Percentiles rank a stretch among this genome's conserved stretches.
These are phyloP conservation scores for Crambe crambe DNA, from an alignment of 37 sponge, comb jelly and placozoan genomes.

Conservation along the genomic window DNA sequence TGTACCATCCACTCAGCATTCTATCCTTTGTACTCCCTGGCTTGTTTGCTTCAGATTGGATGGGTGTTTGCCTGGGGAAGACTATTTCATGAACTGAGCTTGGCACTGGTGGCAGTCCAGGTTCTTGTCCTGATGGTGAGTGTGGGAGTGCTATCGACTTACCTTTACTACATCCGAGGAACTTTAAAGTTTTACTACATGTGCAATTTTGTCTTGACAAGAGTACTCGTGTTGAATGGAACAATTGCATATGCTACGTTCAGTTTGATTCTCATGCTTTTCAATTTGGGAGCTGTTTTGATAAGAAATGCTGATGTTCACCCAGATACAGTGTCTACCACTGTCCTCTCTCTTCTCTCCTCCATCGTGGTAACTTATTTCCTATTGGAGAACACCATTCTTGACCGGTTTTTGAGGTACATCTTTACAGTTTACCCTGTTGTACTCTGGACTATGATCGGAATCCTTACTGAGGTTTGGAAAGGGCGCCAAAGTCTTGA, in stretches of 20 bases:
- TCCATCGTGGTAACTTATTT: conserved; percentile 16
- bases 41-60: conserved; percentile 23
- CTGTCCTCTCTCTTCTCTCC: conserved; percentile 23
- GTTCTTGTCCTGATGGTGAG: neutral
- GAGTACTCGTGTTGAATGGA: conserved; percentile 32
- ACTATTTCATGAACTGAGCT: conserved; percentile 13
- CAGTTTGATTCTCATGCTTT: conserved; percentile 3
- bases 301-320: conserved; percentile 1
- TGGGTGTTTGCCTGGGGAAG: conserved; percentile 55
- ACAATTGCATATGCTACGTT: conserved; percentile 25
- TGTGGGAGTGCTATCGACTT: neutral
- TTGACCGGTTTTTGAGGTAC: conserved; percentile 27
- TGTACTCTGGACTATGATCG: conserved; percentile 28
- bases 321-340: conserved; percentile 9
- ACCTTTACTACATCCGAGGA: neutral
- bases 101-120: conserved; percentile 41
- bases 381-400: conserved; percentile 47
- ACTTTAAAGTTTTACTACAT: neutral
- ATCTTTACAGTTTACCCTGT: conserved; percentile 26
- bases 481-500: neutral
- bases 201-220: conserved; percentile 8
- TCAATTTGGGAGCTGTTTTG: conserved; percentile 38
- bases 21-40: conserved; percentile 13
- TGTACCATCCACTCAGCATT: conserved; percentile 20
- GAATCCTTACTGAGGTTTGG: conserved; percentile 16